phyloP scores from a whole-genome alignment of 2,888 invertebrate genomes.

The Noctua janthe region DNA sequence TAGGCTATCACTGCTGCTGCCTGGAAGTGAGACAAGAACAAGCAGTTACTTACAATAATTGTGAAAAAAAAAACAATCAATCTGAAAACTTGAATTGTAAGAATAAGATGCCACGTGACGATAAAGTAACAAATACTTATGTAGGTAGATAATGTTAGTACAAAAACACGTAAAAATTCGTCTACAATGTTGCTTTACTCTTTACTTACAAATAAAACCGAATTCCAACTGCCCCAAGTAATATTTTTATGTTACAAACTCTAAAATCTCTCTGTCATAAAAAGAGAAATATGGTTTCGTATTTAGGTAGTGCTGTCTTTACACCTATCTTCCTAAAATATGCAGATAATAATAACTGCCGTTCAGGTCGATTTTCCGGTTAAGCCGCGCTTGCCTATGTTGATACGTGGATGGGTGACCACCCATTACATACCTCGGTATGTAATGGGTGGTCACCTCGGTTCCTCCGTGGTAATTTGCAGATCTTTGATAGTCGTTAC shows the following conservation, averaged over 20 bases:
- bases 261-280: neutral
- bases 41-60: neutral
- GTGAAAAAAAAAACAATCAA: no score
- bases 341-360: neutral
- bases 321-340: neutral
- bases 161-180: conserved; percentile 18
- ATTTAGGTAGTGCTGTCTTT: neutral
- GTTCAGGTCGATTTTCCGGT: no score
- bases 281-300: neutral
- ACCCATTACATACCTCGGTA: no score
- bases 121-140: neutral
- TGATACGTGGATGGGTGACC: no score
- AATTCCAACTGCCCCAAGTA: neutral
- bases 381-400: no score
- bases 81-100: neutral
- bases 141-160: neutral
- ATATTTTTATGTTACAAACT: conserved; percentile 8
- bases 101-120: neutral
- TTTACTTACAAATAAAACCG: conserved; percentile 19
- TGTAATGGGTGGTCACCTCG: no score
- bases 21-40: neutral
- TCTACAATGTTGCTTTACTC: conserved; percentile 15
- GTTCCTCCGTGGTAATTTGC: no score
- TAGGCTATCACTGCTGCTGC: no score
- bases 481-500: no score